Evolutionary conservation across 1,140 invertebrate species (phyloP).

Genomic region (Solenopsis fugax): DNA sequence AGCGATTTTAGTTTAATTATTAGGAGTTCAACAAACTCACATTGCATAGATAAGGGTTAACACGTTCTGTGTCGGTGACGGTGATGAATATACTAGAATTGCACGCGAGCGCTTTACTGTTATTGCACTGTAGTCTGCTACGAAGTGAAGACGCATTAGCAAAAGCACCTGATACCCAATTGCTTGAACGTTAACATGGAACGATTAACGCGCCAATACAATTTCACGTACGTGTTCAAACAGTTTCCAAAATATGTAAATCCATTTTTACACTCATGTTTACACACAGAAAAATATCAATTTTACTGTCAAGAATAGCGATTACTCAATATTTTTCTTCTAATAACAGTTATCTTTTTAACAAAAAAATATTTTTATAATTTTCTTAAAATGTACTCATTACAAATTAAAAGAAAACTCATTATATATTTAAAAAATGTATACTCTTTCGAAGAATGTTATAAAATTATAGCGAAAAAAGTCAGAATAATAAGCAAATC

Average conservation of each 20-base stretch:
- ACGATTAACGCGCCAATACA: conserved; percentile 17
- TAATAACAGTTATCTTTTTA: too few species aligned
- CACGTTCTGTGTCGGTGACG: conserved; percentile 42
- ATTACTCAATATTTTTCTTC: too few species aligned
- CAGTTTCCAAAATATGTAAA: background rate
- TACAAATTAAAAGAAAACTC: too few species aligned
- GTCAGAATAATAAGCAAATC: too few species aligned
- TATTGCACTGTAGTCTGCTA: conserved; percentile 34
- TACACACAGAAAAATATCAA: too few species aligned
- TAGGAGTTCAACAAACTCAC: conserved; percentile 23
- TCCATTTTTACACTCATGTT: background rate
- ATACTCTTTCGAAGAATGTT: too few species aligned
- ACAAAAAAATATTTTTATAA: too few species aligned
- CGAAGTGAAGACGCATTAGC: conserved; percentile 43
- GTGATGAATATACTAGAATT: conserved; percentile 58
- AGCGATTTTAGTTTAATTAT: conserved; percentile 16
- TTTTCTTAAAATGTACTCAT: too few species aligned
- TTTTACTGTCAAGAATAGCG: too few species aligned
- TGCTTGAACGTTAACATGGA: conserved; percentile 18
- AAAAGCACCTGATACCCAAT: conserved; percentile 44
- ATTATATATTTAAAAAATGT: too few species aligned
- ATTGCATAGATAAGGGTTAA: conserved; percentile 45
- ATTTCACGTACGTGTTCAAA: background rate
- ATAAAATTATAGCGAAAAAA: too few species aligned
- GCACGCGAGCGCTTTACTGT: conserved; percentile 43